Conservation (phyloP, 2,888 invertebrate species). For the Sphinx pinastri region DNA sequence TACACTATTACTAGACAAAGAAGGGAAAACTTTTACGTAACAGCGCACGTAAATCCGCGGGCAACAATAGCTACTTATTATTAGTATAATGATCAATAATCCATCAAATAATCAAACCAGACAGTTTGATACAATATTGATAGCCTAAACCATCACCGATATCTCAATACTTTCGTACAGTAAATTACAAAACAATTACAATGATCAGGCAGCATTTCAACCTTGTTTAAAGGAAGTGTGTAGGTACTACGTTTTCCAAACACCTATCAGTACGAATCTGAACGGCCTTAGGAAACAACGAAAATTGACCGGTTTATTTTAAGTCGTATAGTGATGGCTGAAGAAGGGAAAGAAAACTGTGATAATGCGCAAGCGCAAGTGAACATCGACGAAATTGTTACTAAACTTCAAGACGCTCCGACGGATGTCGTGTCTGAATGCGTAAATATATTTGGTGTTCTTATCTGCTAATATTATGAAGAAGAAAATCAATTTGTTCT, state of each 20-base stretch:
- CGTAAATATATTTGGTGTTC: slow-evolving; percentile 46
- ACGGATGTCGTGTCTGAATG: slow-evolving; percentile 60
- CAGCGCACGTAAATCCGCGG: no score
- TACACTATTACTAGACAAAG: no score
- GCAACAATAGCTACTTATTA: no score
- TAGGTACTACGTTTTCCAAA: slow-evolving; percentile 50
- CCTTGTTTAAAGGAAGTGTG: slow-evolving; percentile 67
- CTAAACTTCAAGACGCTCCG: slow-evolving; percentile 53
- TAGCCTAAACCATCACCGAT: slow-evolving; percentile 5
- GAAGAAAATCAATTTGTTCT: no score
- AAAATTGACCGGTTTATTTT: slow-evolving; percentile 48
- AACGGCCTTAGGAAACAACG: slow-evolving; percentile 47
- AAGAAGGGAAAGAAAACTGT: slow-evolving; percentile 47
- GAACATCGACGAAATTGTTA: slow-evolving; percentile 55
- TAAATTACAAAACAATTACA: slow-evolving; percentile 19
- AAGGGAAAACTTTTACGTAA: no score
- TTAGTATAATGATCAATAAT: not conserved
- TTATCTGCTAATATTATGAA: no score
- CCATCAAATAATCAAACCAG: not conserved
- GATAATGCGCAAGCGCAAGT: slow-evolving; percentile 42
- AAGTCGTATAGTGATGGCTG: slow-evolving; percentile 52
- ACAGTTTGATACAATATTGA: not conserved
- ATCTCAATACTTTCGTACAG: slow-evolving; percentile 9
- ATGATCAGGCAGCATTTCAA: slow-evolving; percentile 25
- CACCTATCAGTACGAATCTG: slow-evolving; percentile 49